Evolutionary conservation across 2,113 vertebrate genomes (phyloP), one percentile per base, ranked within the genome.

Genomic region (Microcebus lehilahytsara): DNA sequence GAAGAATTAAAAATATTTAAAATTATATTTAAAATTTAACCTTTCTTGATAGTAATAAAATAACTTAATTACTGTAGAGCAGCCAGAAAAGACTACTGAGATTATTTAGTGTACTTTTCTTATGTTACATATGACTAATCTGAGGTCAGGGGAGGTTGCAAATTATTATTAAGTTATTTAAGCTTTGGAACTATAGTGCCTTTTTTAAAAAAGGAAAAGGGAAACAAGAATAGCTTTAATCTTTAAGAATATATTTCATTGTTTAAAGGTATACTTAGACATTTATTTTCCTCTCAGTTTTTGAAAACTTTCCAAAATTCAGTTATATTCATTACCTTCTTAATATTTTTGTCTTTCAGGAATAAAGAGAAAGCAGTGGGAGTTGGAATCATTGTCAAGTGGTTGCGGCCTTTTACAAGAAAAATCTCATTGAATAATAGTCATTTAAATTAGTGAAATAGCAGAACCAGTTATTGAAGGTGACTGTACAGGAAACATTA

Each of bases 271-370:
- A n/a, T 58, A 20, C 60, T 85, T 51, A 25, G 60, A 12, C 58
- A 20, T 12, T 49, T 30, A 64, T 96, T 96, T 94, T 74, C 3
- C 89, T 81, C 34, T 85, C 75, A 22, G 23, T 89, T 97, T 96
- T 53, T n/a, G n/a, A 95, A 84, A 93, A 72, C 12, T 37, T 93
- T 58, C 13, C 17, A 74, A n/a, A 64, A 95, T 85, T 34, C 17
- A 49, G 9, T 14, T 74, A 34, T 94, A 53, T 91, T 91, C 23
- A 98, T 97, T 56, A 6, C 37, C 49, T 94, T 96, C 12, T 85
- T 96, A 74, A 97, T 95, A 13, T 85, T 97, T 83, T 37, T 97
- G 0, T 98, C 89, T 98, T 98, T 89, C 95, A 99, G 99, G 97
- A 98, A 69, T 96, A 97, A 85, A 56, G 93, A 95, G 95, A 97